These are phyloP conservation scores for Pachypanchax playfairii DNA, from an alignment of 2,113 vertebrate species.

Conservation along the genomic window DNA sequence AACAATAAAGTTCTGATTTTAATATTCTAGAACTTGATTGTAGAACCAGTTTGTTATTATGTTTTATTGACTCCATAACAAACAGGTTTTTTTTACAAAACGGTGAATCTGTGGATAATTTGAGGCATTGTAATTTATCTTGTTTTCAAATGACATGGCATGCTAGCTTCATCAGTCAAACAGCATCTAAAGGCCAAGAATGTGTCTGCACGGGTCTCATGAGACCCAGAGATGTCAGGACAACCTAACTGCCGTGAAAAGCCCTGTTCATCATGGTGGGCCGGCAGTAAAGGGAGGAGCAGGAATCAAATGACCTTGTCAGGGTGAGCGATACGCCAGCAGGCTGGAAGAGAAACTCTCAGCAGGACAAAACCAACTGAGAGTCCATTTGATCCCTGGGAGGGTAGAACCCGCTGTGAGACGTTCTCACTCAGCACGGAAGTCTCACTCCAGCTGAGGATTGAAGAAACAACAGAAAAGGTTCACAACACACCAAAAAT, in stretches of 20 bases:
- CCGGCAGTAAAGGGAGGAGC: constrained; percentile 7
- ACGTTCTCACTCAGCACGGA: too few species aligned
- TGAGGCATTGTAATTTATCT: neutral
- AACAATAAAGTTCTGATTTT: too few species aligned
- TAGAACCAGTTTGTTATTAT: too few species aligned
- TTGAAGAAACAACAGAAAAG: too few species aligned
- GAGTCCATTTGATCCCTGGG: constrained; percentile 15
- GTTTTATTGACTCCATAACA: neutral
- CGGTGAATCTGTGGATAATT: neutral
- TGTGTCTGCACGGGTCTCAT: constrained; percentile 77
- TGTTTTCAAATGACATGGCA: neutral
- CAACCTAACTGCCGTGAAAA: constrained; percentile 22
- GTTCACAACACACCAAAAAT: too few species aligned
- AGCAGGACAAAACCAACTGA: constrained; percentile 54
- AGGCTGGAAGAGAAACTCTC: constrained; percentile 30
- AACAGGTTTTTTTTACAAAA: neutral
- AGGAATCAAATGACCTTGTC: constrained; percentile 15
- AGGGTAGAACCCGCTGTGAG: neutral
- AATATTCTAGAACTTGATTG: neutral
- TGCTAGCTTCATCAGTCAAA: constrained; percentile 32
- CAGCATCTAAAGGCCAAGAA: constrained; percentile 30
- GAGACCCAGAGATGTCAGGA: too few species aligned
- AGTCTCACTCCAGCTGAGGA: too few species aligned
- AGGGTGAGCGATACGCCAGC: too few species aligned
- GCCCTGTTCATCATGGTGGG: constrained; percentile 7